Percentiles rank a stretch among this genome's conserved stretches.
phyloP scores from a whole-genome alignment of 2,888 invertebrate species.

The Meta bourneti region DNA sequence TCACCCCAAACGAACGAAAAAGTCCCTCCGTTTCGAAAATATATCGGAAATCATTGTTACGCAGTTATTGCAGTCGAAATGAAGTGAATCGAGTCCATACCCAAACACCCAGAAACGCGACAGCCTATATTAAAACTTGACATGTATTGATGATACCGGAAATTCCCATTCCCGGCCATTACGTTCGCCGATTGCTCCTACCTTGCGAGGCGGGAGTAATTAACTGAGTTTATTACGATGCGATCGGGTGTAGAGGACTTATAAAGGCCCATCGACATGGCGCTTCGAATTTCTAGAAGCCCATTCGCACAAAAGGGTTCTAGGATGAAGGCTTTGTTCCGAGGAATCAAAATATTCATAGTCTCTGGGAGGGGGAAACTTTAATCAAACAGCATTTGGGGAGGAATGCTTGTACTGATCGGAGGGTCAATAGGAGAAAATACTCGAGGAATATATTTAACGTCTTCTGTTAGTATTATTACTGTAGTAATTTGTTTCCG shows the following conservation, averaged over 20 bases:
- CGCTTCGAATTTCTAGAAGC: neutral
- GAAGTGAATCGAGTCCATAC: conserved; percentile 20
- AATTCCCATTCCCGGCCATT: conserved; percentile 50
- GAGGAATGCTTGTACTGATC: too few relatives aligned
- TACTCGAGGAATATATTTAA: too few relatives aligned
- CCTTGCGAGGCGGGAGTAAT: conserved; percentile 42
- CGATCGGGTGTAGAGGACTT: conserved; percentile 17
- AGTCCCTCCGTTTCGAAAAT: neutral
- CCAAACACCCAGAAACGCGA: conserved; percentile 26
- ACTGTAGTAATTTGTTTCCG: too few relatives aligned
- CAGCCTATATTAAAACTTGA: conserved; percentile 56
- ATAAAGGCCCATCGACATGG: neutral
- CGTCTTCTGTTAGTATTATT: too few relatives aligned
- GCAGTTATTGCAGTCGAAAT: conserved; percentile 31
- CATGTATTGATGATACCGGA: conserved; percentile 53
- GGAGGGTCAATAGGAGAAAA: too few relatives aligned
- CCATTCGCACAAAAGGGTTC: too few relatives aligned
- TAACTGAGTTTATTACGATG: conserved; percentile 52
- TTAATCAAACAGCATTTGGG: too few relatives aligned
- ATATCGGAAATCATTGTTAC: neutral
- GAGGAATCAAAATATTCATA: too few relatives aligned
- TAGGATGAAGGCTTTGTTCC: too few relatives aligned
- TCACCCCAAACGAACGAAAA: neutral
- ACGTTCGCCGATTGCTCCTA: neutral
- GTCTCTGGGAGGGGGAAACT: too few relatives aligned